Base-by-base conservation (phyloP, 2,113 vertebrate species). In the Hydrochoerus hydrochaeris region DNA sequence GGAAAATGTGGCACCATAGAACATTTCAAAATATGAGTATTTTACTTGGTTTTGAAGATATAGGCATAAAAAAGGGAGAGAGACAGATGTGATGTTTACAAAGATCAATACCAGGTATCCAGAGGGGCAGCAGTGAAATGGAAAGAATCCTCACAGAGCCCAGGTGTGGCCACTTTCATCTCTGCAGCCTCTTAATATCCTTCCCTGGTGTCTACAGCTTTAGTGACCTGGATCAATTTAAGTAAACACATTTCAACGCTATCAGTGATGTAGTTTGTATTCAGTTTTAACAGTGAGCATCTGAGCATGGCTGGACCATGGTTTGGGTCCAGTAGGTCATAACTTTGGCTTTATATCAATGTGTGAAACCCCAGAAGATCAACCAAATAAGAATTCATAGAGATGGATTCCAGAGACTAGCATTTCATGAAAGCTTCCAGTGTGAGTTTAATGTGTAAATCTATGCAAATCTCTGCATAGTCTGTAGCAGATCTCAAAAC, bases 101-200 rank as follows among this genome's bases (percentile, higher is more conserved):
- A 57, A 90, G 54, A 58, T 67, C 46, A 80, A 28, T 0, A 35
- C 41, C 54, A 9, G 35, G 20, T 81, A 2, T 63, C 0, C 30
- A 57, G 26, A n/a, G 52, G 90, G 4, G 13, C 8, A 65, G 41
- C 28, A 16, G 22, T 4, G 30, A 82, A 41, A 41, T 13, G 38
- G 11, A 2, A 52, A 44, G 19, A 38, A 1, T 3, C 1, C 30
- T 16, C 9, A 49, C 4, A 0, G 26, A 85, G n/a, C 14, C 17
- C 38, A 62, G 2, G 7, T 46, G 4, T 9, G 7, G 16, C 35
- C 17, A 9, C 10, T n/a, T 6, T 17, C 62, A 1, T 17, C 62
- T 80, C 17, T 10, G 1, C 6, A 69, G 16, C 1, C 7, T 81
- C 35, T 46, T 20, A 35, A 4, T 49, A 4, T n/a, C 35, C 9